These are phyloP conservation scores for Nerophis ophidion DNA, from an alignment of 2,113 vertebrate genomes.

Conservation along the genomic window DNA sequence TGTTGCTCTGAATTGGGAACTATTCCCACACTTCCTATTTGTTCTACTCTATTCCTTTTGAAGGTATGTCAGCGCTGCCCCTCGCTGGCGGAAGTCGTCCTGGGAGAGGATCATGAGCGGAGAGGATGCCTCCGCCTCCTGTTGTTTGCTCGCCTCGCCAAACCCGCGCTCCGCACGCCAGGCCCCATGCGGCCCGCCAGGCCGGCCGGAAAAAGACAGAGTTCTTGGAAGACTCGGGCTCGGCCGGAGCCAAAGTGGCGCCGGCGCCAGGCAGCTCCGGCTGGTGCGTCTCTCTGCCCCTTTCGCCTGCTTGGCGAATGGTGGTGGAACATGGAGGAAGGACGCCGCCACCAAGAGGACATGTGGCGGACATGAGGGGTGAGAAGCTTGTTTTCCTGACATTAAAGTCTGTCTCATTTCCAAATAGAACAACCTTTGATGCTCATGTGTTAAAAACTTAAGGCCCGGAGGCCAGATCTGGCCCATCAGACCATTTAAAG, in stretches of 20 bases:
- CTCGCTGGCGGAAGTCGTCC: constrained; percentile 43
- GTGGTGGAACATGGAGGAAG: constrained; percentile 30
- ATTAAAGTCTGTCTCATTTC: constrained; percentile 49
- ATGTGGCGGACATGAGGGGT: constrained; percentile 14
- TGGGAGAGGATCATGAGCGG: constrained; percentile 55
- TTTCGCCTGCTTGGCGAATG: constrained; percentile 32
- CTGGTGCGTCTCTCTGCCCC: constrained; percentile 40
- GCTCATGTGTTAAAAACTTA: too few relatives aligned
- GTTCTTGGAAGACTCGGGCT: constrained; percentile 54
- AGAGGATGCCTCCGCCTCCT: constrained; percentile 60
- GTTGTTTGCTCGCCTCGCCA: constrained; percentile 63
- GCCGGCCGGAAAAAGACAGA: constrained; percentile 67
- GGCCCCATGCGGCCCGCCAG: constrained; percentile 61
- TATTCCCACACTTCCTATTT: constrained; percentile 28
- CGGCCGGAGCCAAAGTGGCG: constrained; percentile 36
- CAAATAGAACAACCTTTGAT: constrained; percentile 4
- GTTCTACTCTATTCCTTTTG: constrained; percentile 39
- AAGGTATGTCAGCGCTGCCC: constrained; percentile 38
- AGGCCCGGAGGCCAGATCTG: too few relatives aligned
- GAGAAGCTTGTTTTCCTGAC: constrained; percentile 25
- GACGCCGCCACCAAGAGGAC: constrained; percentile 55
- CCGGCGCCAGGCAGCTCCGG: constrained; percentile 58
- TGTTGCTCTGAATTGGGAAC: neutral
- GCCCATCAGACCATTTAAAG: too few relatives aligned
- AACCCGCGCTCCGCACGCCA: constrained; percentile 56